Base-by-base conservation (phyloP, 2,888 invertebrate genomes). In the Crepidodera aurea region DNA sequence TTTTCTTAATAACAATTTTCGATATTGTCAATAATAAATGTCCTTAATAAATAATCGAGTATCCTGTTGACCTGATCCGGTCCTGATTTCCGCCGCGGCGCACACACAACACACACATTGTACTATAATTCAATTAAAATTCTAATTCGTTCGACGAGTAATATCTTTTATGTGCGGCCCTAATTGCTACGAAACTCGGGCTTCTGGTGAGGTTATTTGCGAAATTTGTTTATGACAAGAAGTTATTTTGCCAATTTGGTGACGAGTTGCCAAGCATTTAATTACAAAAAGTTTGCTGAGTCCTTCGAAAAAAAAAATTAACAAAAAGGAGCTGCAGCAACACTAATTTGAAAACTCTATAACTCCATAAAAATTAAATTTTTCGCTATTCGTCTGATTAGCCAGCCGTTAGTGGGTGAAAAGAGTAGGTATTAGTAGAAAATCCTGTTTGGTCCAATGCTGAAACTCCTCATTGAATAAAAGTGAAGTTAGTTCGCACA, bases 91-190 rank as follows among this genome's bases (percentile, higher is more conserved):
- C 44, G 44, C 13, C 53, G 25, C 53, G 57, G 46, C 58, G 46
- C 25, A 50, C 64, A 42, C 53, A 55, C 60, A 48, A 13, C 12
- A 57, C 71, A 70, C 72, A 73, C 70, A 68, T 71, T 68, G 71
- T 67, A 66, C 71, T 69, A 74, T 74, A 73, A 74, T 74, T 73
- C 74, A 72, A 73, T 73, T 74, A 74, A 73, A 74, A 71, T 73
- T 74, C 73, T 74, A 77, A 76, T 76, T 75, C 74, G 73, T 75
- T 75, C 74, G 72, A 73, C 67, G 72, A 69, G 71, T 66, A 71
- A 75, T 75, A 76, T 76, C 75, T 75, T 74, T 75, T 73, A 75
- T 71, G 72, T 69, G 70, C 70, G 58, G 58, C 54, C 70, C 73
- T 75, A 75, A 75, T 75, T 75, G 71, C 75, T 66, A 57, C 67